phyloP scores from a whole-genome alignment of 64 coral and sea anemone species.

The Montipora sp. region DNA sequence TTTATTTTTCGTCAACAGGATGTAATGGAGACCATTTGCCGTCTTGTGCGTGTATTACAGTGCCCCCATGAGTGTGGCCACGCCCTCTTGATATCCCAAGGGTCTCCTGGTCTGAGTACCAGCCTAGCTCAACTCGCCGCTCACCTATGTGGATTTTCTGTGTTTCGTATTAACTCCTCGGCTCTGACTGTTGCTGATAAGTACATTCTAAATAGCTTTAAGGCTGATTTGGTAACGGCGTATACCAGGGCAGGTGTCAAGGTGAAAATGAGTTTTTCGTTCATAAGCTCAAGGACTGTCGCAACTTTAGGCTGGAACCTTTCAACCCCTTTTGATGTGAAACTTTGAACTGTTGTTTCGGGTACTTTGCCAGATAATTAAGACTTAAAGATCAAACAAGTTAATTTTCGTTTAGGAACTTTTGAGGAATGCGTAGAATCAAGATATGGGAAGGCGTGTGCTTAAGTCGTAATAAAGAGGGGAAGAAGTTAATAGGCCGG shows the following conservation, averaged over 20 bases:
- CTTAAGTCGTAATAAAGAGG: no score
- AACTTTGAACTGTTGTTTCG: not conserved
- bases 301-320: not conserved
- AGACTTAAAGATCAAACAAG: no score
- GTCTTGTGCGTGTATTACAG: conserved; percentile 92
- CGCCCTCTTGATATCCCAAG: conserved; percentile 86
- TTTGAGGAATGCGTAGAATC: no score
- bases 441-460: no score
- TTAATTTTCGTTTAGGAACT: no score
- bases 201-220: conserved; percentile 92
- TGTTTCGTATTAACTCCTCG: conserved; percentile 91
- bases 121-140: conserved; percentile 87
- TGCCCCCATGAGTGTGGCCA: conserved; percentile 96
- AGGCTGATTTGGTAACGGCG: conserved; percentile 86
- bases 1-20: conserved; percentile 48
- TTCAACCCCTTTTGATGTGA: not conserved
- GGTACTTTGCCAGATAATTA: no score
- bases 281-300: no score
- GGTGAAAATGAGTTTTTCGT: conserved; percentile 37
- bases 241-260: conserved; percentile 96
- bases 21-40: conserved; percentile 95
- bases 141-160: conserved; percentile 91
- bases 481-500: no score
- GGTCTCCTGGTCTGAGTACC: conserved; percentile 86
- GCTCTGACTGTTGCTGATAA: conserved; percentile 40